Evolutionary conservation across 2,113 vertebrate species (phyloP), one percentile per base, ranked within the genome.

Genomic region (Athene cunicularia): DNA sequence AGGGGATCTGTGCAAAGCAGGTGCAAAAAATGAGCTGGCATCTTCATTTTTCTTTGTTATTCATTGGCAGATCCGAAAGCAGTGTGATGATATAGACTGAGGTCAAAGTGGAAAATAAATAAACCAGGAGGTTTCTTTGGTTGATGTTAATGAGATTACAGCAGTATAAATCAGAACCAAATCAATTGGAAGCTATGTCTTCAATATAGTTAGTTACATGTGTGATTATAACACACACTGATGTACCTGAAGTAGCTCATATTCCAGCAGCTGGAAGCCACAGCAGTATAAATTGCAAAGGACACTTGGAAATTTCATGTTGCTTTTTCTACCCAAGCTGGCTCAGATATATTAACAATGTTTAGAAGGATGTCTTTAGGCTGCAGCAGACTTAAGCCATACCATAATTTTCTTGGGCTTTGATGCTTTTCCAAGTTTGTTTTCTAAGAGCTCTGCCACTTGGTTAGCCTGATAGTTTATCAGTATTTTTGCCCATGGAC

Each of bases 1-100:
- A 16, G 0, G 2, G 10, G 11, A 1, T 0, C 14, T 72, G 11
- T 53, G 62, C 33, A 49, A 72, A 43, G 20, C 53, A 13, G 11
- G 9, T 67, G 24, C 86, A 23, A 77, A 89, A 84, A 62, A 53
- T 50, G 6, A 56, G 4, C 11, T 53, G n/a, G 23, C 76, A 26
- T 67, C 28, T 74, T 92, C 23, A 14, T 14, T 90, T 66, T 24
- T 58, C 9, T 4, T 76, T 73, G 41, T 62, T 88, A 5, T 1
- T 3, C 20, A 8, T 10, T 88, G 49, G 26, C 59, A 86, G 50
- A 79, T 18, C 13, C 80, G 52, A 77, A 72, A 52, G 21, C 24
- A 47, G 18, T 60, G 13, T 80, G 64, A 39, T 80, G 21, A 77
- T 86, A 49, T 41, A 75, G 30, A 11, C 21, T 26, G 11, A 10